Evolutionary conservation across 2,113 vertebrate species (phyloP).

Genomic region (Phylloscopus trochilus): DNA sequence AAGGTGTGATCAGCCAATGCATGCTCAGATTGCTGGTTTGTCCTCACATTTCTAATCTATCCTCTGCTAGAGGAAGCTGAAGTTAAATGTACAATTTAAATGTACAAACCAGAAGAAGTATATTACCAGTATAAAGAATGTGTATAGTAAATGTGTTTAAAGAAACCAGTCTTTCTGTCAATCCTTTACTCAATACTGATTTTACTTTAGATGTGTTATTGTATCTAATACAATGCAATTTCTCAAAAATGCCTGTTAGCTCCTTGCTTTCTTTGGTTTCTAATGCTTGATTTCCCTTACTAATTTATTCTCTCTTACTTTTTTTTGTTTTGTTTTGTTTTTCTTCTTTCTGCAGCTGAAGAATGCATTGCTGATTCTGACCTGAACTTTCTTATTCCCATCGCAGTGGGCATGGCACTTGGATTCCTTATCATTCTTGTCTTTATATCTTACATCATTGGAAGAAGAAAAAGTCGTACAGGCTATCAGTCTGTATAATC

Average conservation of each 20-base stretch:
- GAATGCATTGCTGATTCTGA: conserved; percentile 96
- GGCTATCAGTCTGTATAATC: conserved; percentile 92
- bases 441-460: conserved; percentile 94
- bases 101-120: neutral
- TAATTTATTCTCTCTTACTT: conserved; percentile 71
- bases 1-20: neutral
- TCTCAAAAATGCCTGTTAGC: neutral
- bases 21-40: neutral
- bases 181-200: neutral
- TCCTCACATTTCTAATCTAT: neutral
- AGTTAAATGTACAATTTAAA: neutral
- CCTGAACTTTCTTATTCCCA: conserved; percentile 96
- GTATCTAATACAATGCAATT: neutral
- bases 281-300: conserved; percentile 42
- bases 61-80: neutral
- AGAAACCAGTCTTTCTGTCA: neutral
- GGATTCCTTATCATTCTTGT: conserved; percentile 95
- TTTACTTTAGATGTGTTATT: neutral
- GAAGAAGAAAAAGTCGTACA: conserved; percentile 91
- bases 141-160: neutral
- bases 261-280: conserved; percentile 26
- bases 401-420: conserved; percentile 89
- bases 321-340: conserved; percentile 62
- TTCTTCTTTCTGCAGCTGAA: conserved; percentile 83
- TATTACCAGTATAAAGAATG: neutral